Base-by-base conservation (phyloP, 2,113 vertebrate genomes). In the Pseudorectes ferrugineus region DNA sequence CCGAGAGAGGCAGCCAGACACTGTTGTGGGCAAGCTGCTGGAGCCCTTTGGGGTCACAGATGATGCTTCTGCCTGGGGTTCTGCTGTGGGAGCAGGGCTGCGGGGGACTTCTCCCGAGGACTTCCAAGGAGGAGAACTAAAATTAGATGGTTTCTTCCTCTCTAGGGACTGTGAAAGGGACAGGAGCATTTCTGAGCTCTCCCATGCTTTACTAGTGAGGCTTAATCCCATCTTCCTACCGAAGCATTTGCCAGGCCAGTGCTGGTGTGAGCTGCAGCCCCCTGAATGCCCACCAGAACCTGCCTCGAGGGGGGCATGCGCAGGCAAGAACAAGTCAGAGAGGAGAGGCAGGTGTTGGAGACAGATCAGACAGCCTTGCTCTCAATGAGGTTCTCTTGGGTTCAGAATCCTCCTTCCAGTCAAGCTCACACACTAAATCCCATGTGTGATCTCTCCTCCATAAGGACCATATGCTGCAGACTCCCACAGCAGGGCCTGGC, bases 381-480 rank as follows among this genome's bases (percentile, higher is more conserved):
- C 81, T 79, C 59, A 59, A 84, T 68, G 81, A 96, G 49, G 67
- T 54, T 61, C 72, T 65, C 61, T 40, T 21, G 51, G 55, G 36
- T 55, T 45, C 74, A 78, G 85, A 92, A 88, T 29, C 54, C 52
- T 85, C 46, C 40, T 75, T 72, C n/a, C 33, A 49, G 10, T 21
- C 54, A 29, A 23, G 51, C 21, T 35, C 9, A 42, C 2, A 1
- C 31, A 43, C 57, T 31, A 28, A 36, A 51, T 9, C 9, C 19
- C n/a, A 7, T 0, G 0, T 3, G 3, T 11, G 7, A 59, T 24
- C 28, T 18, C 25, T 7, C 31, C 22, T 36, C 9, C 7, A 10
- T 51, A 19, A 22, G 10, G 21, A 51, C 12, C 4, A 14, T 0
- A 5, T 2, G 10, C 71, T 63, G 8, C 73, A 71, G 16, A 11